phyloP scores from a whole-genome alignment of 2,888 invertebrate species.

The Stenodema calcarata region DNA sequence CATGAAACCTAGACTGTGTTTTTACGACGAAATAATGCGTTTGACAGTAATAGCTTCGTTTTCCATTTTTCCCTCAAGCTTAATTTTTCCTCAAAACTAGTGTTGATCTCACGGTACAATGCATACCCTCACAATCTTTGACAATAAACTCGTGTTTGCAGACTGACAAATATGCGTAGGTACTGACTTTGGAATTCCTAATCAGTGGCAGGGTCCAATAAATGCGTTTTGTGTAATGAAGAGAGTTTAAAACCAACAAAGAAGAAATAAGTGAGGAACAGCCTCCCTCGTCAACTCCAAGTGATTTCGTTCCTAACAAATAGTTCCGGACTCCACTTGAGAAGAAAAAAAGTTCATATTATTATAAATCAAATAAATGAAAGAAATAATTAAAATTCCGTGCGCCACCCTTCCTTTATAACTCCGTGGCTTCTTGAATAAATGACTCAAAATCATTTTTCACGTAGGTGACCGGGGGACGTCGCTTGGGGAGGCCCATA shows the following conservation, averaged over 20 bases:
- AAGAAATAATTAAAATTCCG: conserved; percentile 44
- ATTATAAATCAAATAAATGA: conserved; percentile 42
- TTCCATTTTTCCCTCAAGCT: too few species aligned
- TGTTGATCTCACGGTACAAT: too few species aligned
- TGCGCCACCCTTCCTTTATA: conserved; percentile 16
- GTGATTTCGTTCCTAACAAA: conserved; percentile 15
- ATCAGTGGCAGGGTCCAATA: too few species aligned
- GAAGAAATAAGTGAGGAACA: not conserved
- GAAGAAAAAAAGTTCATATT: conserved; percentile 15
- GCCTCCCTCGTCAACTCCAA: not conserved
- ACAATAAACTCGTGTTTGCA: too few species aligned
- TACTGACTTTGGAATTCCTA: too few species aligned
- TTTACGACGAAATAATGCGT: too few species aligned
- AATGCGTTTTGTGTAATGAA: too few species aligned
- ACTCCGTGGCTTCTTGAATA: conserved; percentile 38
- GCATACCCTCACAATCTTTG: too few species aligned
- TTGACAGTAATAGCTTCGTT: too few species aligned
- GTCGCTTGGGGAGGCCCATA: conserved; percentile 49
- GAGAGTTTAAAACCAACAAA: not conserved
- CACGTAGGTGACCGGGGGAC: conserved; percentile 45
- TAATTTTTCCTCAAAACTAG: too few species aligned
- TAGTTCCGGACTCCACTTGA: conserved; percentile 21
- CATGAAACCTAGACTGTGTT: too few species aligned
- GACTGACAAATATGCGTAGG: too few species aligned
- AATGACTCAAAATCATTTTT: conserved; percentile 51